Base-by-base conservation (phyloP, 2,888 invertebrate genomes). In the Saturnia japonica region DNA sequence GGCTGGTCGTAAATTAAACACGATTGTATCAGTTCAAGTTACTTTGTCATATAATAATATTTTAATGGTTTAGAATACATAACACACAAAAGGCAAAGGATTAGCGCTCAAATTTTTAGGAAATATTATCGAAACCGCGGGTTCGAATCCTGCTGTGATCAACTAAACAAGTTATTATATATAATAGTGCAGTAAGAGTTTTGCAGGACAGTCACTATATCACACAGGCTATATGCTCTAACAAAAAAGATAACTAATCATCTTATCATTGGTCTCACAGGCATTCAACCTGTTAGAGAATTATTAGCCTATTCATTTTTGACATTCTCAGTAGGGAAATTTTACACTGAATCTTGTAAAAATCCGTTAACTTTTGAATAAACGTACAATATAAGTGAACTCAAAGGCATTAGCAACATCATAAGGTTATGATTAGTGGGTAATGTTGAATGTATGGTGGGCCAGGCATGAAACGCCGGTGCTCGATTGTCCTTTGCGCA, bases 401-500 rank as follows among this genome's bases (percentile, higher is more conserved):
- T 64, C 47, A 22, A 69, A 64, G 64, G 47, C 66, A 22, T 70
- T 66, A 66, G 42, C 83, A 83, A 82, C 79, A 82, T 84, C 80
- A 80, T 78, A 73, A 76, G 73, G 72, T 76, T 75, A 75, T 75
- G 77, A 69, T 72, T 78, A 78, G 77, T 80, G 77, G 74, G 79
- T 78, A 78, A 80, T 85, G 82, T 87, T 85, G 80, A 89, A 80
- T 87, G 80, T 85, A 85, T 89, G 90, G 89, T 90, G 94, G 91
- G 90, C 91, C 95, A 96, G 97, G 95, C 97, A 98, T 95, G 98
- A 98, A 95, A 96, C 97, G 88, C 97, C 97, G 88, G 97, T 98
- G 88, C 95, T 97, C 91, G 96, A 96, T 91, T 95, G 96, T 93
- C 95, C 95, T 89, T 96, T 98, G 93, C 96, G 96, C 94, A 95